Base-by-base conservation (phyloP, 2,888 invertebrate genomes). In the Eucera pruinosa region DNA sequence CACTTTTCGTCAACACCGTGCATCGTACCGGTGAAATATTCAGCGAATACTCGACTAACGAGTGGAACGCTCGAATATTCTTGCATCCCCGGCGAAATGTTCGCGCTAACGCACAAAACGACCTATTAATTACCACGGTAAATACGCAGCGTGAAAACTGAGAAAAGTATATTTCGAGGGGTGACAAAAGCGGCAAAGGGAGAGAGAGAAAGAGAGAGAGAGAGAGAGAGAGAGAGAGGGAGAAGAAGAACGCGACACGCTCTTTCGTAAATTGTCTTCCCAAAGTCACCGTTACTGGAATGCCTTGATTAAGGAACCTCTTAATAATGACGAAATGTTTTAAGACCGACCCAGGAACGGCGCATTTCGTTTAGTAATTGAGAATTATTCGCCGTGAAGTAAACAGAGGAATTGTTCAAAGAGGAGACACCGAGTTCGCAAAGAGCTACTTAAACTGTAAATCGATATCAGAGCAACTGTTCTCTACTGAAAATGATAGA, bases 321-420 rank as follows among this genome's bases (percentile, higher is more conserved):
- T 54, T 61, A 61, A 36, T 60, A 58, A 60, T 18, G 54, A 64
- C 23, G 39, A 54, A 64, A 52, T 20, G 25, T 41, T 39, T 61
- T 23, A 36, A 50, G 41, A 54, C 39, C 9, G 6, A 23, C 11
- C 20, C 1, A 5, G 23, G 58, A 47, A 23, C 23, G n/a, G 11
- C 1, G 25, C 47, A 18, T 55, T 60, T 55, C 60, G 15, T 15
- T 27, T 18, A 9, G 20, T 2, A 55, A 48, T 43, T 54, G 15
- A 20, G 23, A 62, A 69, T 57, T 23, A 33, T 6, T 57, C 25
- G 15, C 43, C 55, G 20, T 13, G 33, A 20, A 27, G 52, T 52
- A 61, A 79, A 66, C 69, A 48, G 36, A 23, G 43, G 18, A 69
- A 54, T 60, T 57, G 36, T 48, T 62, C 48, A 36, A 48, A 62